These are phyloP conservation scores for Rhopalosiphum nymphaeae DNA, from an alignment of 2,888 invertebrate species.

Conservation along the genomic window DNA sequence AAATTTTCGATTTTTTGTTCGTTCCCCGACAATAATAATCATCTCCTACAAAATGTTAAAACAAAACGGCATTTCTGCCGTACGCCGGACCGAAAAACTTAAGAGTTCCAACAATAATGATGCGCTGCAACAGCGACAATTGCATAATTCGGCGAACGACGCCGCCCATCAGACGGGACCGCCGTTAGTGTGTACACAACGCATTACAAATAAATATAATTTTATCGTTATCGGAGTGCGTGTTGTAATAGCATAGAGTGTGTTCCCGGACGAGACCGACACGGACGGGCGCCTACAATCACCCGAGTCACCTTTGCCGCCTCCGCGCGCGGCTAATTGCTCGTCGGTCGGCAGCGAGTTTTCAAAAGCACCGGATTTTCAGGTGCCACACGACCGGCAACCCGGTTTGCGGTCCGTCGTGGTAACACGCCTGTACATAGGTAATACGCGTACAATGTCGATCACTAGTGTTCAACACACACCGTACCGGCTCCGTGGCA, in stretches of 20 bases:
- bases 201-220: too few species aligned
- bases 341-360: not conserved
- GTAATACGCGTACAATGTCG: too few species aligned
- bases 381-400: too few species aligned
- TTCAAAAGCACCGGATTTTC: not conserved
- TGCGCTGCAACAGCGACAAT: not conserved
- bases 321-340: conserved; percentile 2
- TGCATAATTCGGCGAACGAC: not conserved
- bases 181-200: too few species aligned
- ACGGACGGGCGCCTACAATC: not conserved
- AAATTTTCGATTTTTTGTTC: not conserved
- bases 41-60: not conserved
- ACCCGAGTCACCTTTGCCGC: not conserved
- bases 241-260: not conserved
- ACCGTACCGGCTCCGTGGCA: too few species aligned
- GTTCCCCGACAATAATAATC: not conserved
- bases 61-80: too few species aligned
- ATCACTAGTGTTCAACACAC: too few species aligned
- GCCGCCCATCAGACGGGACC: not conserved
- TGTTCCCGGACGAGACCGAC: not conserved
- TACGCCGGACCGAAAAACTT: too few species aligned
- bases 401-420: too few species aligned
- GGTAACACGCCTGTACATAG: too few species aligned
- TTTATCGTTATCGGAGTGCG: not conserved
- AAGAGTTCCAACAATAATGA: not conserved